Percentiles rank a stretch among this genome's conserved stretches.
These are phyloP conservation scores for Conus canariensis DNA, from an alignment of 2,888 invertebrate species.

Conservation along the genomic window DNA sequence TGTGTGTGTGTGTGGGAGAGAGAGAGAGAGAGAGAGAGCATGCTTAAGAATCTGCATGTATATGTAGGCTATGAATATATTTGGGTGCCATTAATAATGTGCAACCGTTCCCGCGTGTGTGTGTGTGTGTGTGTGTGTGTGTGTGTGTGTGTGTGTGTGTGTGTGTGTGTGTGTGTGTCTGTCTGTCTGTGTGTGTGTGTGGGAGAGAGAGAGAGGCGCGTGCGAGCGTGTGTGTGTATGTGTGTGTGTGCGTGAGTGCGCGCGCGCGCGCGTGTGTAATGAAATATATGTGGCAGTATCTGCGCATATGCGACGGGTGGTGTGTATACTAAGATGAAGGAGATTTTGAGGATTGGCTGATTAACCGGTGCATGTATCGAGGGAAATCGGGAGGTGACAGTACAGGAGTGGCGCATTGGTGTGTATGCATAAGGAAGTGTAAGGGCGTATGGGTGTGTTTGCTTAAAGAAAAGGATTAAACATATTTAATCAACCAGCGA, in stretches of 20 bases:
- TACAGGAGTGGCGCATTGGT: neutral
- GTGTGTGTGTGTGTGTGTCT: neutral
- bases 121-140: neutral
- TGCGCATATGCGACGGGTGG: neutral
- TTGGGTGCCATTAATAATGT: neutral
- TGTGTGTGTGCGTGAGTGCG: neutral
- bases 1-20: too few relatives aligned
- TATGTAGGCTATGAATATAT: too few relatives aligned
- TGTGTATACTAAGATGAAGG: neutral
- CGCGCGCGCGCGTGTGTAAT: neutral
- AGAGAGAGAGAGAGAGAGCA: too few relatives aligned
- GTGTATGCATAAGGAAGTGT: neutral
- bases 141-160: constrained; percentile 7
- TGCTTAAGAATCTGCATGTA: too few relatives aligned
- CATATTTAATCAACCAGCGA: too few relatives aligned
- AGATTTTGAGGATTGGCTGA: too few relatives aligned
- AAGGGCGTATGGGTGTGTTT: neutral
- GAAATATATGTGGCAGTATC: neutral
- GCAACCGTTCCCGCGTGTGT: neutral
- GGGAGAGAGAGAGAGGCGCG: neutral
- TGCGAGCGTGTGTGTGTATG: neutral
- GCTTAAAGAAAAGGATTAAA: too few relatives aligned
- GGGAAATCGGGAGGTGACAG: too few relatives aligned
- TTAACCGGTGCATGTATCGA: too few relatives aligned
- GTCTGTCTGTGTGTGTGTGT: neutral